phyloP scores from a whole-genome alignment of 2,797 vertebrate species.

The Taenioides sp. region DNA sequence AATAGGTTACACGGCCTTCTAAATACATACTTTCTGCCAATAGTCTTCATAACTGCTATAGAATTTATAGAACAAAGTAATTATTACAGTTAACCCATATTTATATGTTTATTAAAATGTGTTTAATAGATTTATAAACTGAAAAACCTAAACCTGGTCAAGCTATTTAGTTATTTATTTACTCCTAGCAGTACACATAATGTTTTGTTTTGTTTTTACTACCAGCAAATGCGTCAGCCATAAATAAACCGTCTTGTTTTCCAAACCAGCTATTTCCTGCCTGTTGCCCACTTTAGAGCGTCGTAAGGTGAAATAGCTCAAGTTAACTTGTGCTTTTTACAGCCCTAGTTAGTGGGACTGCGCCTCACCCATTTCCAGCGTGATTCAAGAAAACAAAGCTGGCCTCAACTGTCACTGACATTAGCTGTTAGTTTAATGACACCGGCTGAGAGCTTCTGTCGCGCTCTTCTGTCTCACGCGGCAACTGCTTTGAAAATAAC shows the following conservation, averaged over 20 bases:
- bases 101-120: too few species aligned
- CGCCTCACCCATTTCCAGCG: neutral
- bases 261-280: slow-evolving; percentile 7
- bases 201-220: neutral
- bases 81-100: too few species aligned
- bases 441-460: slow-evolving; percentile 52
- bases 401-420: neutral
- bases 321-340: neutral
- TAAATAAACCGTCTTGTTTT: slow-evolving; percentile 5
- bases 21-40: too few species aligned
- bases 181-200: neutral
- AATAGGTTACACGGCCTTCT: too few species aligned
- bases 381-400: neutral
- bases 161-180: too few species aligned
- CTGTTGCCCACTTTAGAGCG: neutral
- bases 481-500: slow-evolving; percentile 53
- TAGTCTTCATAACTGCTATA: too few species aligned
- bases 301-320: slow-evolving; percentile 4
- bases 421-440: slow-evolving; percentile 28
- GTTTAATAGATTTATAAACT: too few species aligned
- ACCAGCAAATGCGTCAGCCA: neutral
- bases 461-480: slow-evolving; percentile 23
- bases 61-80: too few species aligned
- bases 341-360: neutral
- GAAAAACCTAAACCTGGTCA: too few species aligned